Evolutionary conservation across 2,113 vertebrate genomes (phyloP), one percentile per base, ranked within the genome.

Genomic region (Marmota flaviventris): DNA sequence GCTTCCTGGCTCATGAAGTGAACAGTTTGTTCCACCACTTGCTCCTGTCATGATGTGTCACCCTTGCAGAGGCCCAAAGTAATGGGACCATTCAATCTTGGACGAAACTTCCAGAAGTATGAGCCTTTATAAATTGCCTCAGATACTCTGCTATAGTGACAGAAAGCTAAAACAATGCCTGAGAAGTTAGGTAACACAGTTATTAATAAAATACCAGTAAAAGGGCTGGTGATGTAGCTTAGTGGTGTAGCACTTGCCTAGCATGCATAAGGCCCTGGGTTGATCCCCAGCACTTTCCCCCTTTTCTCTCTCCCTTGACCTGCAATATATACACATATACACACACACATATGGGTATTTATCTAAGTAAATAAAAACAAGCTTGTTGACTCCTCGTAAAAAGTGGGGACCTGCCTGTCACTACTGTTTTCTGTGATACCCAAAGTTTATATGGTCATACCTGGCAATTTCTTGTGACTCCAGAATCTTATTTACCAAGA

Each of bases 401-500:
- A 86, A 61, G 65, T 12, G n/a, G 82, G 32, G 18, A 78, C 12
- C 45, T 84, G 32, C 18, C 70, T 39, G 61, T 42, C 34, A 81
- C n/a, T 53, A 29, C 48, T n/a, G 65, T 11, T 86, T 88, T 37
- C 29, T 48, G 27, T 77, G 51, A 91, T 24, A 25, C 39, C 5
- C 8, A 56, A 27, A 27, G 29, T 81, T 67, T 63, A 81, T 34
- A 34, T 16, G 25, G 45, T 17, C 79, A 24, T 51, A 39, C 32
- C 63, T 70, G 37, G 25, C 42, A 79, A 48, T 72, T 96, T 96
- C 65, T 18, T 22, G 17, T 48, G 37, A 93, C 42, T 87, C 85
- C 70, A 77, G 37, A 91, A 83, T 29, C 63, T 63, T 70, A 89
- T 83, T 94, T 86, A 83, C 18, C 75, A 91, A 75, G 58, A 1